Evolutionary conservation across 2,888 invertebrate species (phyloP), one percentile per base, ranked within the genome.

Genomic region (Sylvicola cinctus): DNA sequence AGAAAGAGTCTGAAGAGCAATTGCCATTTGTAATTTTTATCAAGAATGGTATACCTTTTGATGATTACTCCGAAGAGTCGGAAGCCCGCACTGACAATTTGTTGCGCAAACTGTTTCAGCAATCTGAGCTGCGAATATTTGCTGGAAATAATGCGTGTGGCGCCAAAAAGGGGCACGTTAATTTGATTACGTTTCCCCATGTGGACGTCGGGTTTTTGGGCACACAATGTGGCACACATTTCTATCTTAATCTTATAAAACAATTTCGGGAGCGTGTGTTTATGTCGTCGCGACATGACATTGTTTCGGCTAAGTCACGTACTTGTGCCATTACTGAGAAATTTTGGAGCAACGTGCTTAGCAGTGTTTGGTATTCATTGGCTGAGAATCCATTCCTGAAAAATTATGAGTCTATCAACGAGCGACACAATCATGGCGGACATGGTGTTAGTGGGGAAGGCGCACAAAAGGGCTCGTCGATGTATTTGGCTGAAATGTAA

Each of bases 21-120:
- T 74, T 75, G 48, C 88, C 90, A 0, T 83, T 87, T 50, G 52
- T 90, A 25, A 58, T 90, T 34, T 68, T 91, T 48, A 57, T 90
- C 2, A 83, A 87, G 38, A 90, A 88, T 49, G 73, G 74, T 45
- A 78, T 79, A 13, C 69, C 70, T 41, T 60, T 78, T 31, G 70
- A 74, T 38, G 81, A 88, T 52, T 81, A 72, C 43, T 65, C 70
- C 25, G 67, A 73, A 2, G 38, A 35, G 0, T 40, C 43, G n/a
- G 48, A 47, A 4, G 39, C 60, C 34, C 44, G 20, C 20, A 6
- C 20, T 20, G 20, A 20, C 20, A 20, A 20, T 8, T 8, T 52
- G 40, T 39, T 54, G 12, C 41, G 41, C 15, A 39, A 44, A 6
- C 43, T 51, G 15, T 52, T 49, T 29, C 45, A 45, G 12, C 44